Evolutionary conservation across 2,888 invertebrate genomes (phyloP), one percentile per base, ranked within the genome.

Genomic region (Luffia ferchaultella): DNA sequence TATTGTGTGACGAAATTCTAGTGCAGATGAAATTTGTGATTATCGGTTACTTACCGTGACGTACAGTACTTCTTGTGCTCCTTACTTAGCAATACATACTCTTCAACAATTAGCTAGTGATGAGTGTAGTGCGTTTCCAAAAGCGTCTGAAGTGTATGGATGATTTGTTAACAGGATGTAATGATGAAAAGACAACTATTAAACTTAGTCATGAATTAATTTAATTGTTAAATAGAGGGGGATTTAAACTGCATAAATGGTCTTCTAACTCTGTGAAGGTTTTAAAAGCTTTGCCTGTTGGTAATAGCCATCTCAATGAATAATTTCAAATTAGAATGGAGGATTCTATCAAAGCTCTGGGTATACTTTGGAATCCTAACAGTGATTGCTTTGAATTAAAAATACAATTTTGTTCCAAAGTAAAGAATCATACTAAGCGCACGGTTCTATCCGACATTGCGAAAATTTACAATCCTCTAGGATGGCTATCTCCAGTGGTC

Each of bases 1-100:
- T 3, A 53, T 54, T 44, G 5, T 55, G 17, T 54, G 52, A 50
- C 51, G 54, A 9, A 50, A 54, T n/a, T n/a, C n/a, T 15, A 41
- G 30, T 30, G 12, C 30, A 30, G 12, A 30, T 30, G 30, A 3
- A 30, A 30, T 30, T 30, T 12, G 12, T 7, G 30, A 30, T 30
- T 30, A 30, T 30, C 5, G 5, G 3, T 12, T 30, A 12, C 3
- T 7, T 7, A 30, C 30, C 3, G 30, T 30, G 30, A 30, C 30
- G 30, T 30, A 7, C 30, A 12, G 30, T 30, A 12, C 12, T 7
- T 7, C 3, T 30, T 30, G 30, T 30, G 30, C 30, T 30, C 30
- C 30, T 30, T 30, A 30, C 12, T 30, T 30, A 12, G 30, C 30
- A 30, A 30, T 30, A 3, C 30, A 12, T 30, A 30, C 30, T 12